phyloP scores from a whole-genome alignment of 1,140 invertebrate genomes.

The Cydia strobilella region DNA sequence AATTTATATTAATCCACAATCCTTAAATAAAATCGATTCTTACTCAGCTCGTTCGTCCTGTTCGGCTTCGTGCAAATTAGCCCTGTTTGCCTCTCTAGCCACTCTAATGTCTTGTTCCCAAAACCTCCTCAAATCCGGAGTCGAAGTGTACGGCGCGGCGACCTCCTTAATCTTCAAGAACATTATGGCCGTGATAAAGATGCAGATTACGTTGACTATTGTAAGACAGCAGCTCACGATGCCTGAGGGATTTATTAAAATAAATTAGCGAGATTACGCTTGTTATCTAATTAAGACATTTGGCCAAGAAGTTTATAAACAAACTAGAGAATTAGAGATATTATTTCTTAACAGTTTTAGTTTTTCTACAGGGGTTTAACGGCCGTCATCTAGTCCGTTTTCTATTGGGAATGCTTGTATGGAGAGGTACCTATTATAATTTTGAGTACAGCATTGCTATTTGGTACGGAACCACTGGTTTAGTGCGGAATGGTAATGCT shows the following conservation, averaged over 20 bases:
- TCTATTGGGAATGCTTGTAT: too few species aligned
- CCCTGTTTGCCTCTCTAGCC: slow-evolving; percentile 83
- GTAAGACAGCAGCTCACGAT: slow-evolving; percentile 90
- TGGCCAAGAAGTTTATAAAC: too few species aligned
- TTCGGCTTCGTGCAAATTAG: slow-evolving; percentile 68
- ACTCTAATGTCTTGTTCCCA: slow-evolving; percentile 90
- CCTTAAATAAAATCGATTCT: slow-evolving; percentile 11
- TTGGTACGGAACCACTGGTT: too few species aligned
- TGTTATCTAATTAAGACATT: slow-evolving; percentile 1
- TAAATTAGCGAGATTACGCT: neutral
- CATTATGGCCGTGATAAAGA: slow-evolving; percentile 90
- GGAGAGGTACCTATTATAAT: too few species aligned
- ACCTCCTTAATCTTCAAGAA: slow-evolving; percentile 94
- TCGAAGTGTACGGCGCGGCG: slow-evolving; percentile 88
- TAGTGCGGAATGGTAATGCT: too few species aligned
- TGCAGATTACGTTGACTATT: slow-evolving; percentile 91
- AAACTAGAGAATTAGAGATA: too few species aligned
- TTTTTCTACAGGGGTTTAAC: too few species aligned
- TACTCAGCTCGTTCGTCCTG: slow-evolving; percentile 73
- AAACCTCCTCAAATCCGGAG: slow-evolving; percentile 86
- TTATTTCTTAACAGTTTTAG: too few species aligned
- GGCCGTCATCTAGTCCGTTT: too few species aligned
- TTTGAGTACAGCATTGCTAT: too few species aligned
- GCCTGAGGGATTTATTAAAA: slow-evolving; percentile 58
- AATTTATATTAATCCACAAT: too few species aligned